Evolutionary conservation across 2,888 invertebrate genomes (phyloP).

Genomic region (Thecophora atra): DNA sequence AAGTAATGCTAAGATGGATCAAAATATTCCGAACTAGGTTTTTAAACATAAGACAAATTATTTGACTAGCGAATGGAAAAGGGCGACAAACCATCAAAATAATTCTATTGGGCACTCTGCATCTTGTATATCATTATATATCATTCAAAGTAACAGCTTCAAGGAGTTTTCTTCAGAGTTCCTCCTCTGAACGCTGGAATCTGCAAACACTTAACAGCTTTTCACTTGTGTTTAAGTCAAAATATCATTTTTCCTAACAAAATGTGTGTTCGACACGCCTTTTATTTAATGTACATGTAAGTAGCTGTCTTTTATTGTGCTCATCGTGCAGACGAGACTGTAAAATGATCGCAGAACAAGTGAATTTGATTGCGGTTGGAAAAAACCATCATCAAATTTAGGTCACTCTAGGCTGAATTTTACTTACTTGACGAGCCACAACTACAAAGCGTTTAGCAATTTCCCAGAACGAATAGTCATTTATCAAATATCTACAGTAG

Average conservation of each 20-base stretch:
- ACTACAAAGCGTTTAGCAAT: slow-evolving; percentile 49
- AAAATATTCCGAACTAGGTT: no score
- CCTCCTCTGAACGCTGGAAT: not conserved
- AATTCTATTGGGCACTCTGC: no score
- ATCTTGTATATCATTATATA: not conserved
- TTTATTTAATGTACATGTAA: no score
- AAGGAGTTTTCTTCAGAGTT: not conserved
- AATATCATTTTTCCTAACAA: slow-evolving; percentile 9
- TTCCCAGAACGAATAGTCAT: slow-evolving; percentile 63
- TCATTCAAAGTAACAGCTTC: not conserved
- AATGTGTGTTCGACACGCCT: not conserved
- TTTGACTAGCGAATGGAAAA: no score
- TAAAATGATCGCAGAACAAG: slow-evolving; percentile 6
- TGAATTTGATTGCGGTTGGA: slow-evolving; percentile 2
- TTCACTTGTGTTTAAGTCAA: slow-evolving; percentile 8
- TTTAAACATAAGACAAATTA: no score
- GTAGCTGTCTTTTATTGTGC: no score
- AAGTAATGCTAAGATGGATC: no score
- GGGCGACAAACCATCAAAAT: no score
- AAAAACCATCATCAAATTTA: no score
- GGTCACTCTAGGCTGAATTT: no score
- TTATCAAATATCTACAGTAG: slow-evolving; percentile 48
- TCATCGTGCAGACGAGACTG: no score
- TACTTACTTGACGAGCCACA: not conserved
- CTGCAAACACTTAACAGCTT: slow-evolving; percentile 13